These are phyloP conservation scores for Asarcornis scutulata DNA, from an alignment of 2,113 vertebrate genomes.

Conservation along the genomic window DNA sequence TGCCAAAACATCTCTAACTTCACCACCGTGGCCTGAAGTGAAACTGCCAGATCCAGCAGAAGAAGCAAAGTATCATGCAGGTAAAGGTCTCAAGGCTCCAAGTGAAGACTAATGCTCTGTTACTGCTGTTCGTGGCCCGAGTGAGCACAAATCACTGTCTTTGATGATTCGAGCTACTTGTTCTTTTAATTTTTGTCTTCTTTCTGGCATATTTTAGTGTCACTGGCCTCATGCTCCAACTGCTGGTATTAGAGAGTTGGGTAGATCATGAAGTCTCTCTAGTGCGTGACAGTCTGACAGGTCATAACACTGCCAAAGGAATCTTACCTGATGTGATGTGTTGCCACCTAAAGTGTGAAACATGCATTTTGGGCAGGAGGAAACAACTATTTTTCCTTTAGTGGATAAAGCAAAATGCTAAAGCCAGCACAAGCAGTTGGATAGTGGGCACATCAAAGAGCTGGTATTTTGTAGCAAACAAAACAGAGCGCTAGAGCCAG, in stretches of 20 bases:
- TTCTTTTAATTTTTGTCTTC: fast-evolving
- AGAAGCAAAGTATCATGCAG: conserved; percentile 77
- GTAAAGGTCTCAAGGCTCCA: conserved; percentile 25
- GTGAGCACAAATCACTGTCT: not conserved
- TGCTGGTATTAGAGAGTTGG: not conserved
- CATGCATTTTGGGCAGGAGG: not conserved
- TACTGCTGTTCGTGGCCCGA: not conserved
- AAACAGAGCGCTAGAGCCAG: not conserved
- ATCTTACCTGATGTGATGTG: not conserved
- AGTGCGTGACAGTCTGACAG: not conserved
- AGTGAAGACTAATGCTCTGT: fast-evolving
- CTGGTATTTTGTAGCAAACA: not conserved
- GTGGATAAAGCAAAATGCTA: not conserved
- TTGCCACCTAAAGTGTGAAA: not conserved
- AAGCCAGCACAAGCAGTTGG: not conserved
- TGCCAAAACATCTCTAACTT: conserved; percentile 82
- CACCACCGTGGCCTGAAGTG: conserved; percentile 82
- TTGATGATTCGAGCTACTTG: not conserved
- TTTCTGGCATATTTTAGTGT: fast-evolving
- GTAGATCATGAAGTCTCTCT: not conserved
- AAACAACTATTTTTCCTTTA: not conserved
- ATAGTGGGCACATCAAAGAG: not conserved
- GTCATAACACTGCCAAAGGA: not conserved
- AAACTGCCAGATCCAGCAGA: conserved; percentile 74
- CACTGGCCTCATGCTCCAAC: not conserved